Base-by-base conservation (phyloP, 2,888 invertebrate genomes). In the Synergus gifuensis region DNA sequence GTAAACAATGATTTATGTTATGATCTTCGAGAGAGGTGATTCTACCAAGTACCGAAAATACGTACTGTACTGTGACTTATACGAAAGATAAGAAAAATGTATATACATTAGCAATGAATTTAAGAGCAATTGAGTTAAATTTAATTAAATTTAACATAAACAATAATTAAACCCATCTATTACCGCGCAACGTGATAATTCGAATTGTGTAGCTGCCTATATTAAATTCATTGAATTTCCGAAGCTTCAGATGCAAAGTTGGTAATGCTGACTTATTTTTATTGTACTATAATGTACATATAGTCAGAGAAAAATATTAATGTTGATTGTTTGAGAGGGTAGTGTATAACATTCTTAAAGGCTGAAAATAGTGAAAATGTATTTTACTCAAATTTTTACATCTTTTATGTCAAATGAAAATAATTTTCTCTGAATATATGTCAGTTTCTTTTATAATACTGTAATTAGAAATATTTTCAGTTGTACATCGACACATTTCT, bases 31-130 rank as follows among this genome's bases (percentile, higher is more conserved):
- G 54, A 46, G 85, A 81, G 85, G 86, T 85, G 85, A 84, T 86
- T 86, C 81, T 85, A 85, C 84, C 83, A 84, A 85, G 85, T 84
- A 88, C 86, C 86, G 82, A 88, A 87, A 85, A 89, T 89, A 89
- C 89, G 89, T 89, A 89, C 88, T 87, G 84, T 86, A 89, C 86
- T 89, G 89, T 89, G 89, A 88, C 89, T 89, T 89, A 89, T 83
- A 85, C 81, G 81, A 82, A 73, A 40, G 69, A 62, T 77, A 49
- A 49, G 73, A 54, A 69, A 62, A 12, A 28, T 36, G 62, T 63
- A 73, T 42, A 69, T 54, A 76, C 63, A 54, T 16, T 54, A 54
- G 64, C 36, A 67, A 67, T 78, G 11, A 78, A 66, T 63, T 78
- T 49, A 49, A 58, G 54, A 66, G 3, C 36, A 49, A 3, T 66